These are phyloP conservation scores for Agrochola lota DNA, from an alignment of 2,888 invertebrate genomes.

Conservation along the genomic window DNA sequence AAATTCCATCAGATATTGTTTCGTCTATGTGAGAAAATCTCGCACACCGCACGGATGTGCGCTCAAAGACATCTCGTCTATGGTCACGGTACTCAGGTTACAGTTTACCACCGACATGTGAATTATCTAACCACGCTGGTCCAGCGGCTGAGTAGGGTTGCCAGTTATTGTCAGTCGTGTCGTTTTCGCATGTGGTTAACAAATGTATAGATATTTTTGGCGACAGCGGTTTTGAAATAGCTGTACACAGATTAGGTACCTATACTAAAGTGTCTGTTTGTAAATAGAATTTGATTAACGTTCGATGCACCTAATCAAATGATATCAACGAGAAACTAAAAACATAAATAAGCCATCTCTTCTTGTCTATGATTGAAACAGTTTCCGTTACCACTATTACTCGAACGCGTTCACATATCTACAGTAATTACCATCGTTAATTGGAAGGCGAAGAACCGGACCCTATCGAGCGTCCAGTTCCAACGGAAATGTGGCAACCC, in stretches of 20 bases:
- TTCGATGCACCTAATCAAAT: not conserved
- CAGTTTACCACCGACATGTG: conserved; percentile 73
- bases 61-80: conserved; percentile 47
- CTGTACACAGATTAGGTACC: not conserved
- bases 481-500: conserved; percentile 67
- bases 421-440: conserved; percentile 51
- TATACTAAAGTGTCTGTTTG: not conserved
- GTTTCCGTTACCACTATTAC: conserved; percentile 17
- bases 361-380: conserved; percentile 14
- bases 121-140: conserved; percentile 69
- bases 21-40: conserved; percentile 51
- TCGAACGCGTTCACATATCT: conserved; percentile 21
- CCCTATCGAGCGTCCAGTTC: conserved; percentile 46
- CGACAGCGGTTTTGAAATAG: not conserved
- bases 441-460: conserved; percentile 57
- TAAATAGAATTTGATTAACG: not conserved
- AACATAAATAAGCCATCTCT: not conserved
- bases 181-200: not conserved
- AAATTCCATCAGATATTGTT: conserved; percentile 39
- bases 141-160: conserved; percentile 62
- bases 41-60: conserved; percentile 41
- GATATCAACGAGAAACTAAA: not conserved
- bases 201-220: not conserved
- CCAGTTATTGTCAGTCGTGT: not conserved
- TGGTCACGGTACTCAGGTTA: conserved; percentile 70